Evolutionary conservation across 2,888 invertebrate species (phyloP).

Genomic region (Calameuta filiformis): DNA sequence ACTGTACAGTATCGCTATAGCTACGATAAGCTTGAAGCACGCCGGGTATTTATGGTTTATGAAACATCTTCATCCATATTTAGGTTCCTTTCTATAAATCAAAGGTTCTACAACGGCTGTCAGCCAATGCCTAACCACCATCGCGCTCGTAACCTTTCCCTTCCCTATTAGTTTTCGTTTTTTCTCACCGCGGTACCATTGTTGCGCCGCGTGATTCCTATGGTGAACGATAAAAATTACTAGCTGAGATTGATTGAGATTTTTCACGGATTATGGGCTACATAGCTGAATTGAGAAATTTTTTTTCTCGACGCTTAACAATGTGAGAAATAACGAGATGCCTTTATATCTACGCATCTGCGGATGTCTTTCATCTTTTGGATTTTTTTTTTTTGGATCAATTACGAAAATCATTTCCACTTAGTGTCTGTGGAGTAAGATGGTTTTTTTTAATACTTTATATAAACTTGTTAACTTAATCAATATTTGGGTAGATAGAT

Average conservation of each 20-base stretch:
- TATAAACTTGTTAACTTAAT: slow-evolving; percentile 26
- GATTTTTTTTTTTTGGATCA: not conserved
- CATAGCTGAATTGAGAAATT: not conserved
- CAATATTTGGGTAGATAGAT: slow-evolving; percentile 36
- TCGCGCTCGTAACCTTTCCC: slow-evolving; percentile 11
- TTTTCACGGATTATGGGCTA: not conserved
- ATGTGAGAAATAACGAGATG: not conserved
- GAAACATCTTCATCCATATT: slow-evolving; percentile 56
- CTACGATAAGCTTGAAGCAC: not conserved
- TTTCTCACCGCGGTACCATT: not conserved
- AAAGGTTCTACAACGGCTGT: slow-evolving; percentile 38
- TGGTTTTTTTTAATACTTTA: slow-evolving; percentile 16
- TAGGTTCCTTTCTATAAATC: slow-evolving; percentile 52
- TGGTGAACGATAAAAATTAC: not conserved
- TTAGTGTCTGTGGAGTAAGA: slow-evolving; percentile 8
- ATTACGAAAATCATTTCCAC: not conserved
- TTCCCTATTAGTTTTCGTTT: not conserved
- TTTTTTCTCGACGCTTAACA: not conserved
- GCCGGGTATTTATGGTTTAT: slow-evolving; percentile 45
- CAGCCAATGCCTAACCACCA: slow-evolving; percentile 19
- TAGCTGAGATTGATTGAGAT: not conserved
- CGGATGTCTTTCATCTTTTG: not conserved
- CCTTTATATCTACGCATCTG: not conserved
- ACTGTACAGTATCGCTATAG: not conserved
- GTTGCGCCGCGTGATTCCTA: not conserved